Base-by-base conservation (phyloP, 1,140 invertebrate species). In the Heliconius congener region DNA sequence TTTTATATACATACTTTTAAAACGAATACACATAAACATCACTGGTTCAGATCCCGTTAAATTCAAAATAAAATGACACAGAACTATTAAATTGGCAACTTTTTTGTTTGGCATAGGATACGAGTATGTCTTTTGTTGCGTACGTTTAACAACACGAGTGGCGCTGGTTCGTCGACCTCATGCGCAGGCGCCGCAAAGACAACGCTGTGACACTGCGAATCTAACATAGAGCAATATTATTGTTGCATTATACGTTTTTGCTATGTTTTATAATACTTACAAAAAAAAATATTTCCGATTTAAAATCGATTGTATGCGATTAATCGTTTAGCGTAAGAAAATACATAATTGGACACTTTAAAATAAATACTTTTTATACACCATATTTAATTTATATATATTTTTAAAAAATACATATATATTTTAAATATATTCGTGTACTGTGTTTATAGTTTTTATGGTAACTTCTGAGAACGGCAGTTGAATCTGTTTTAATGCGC, bases 81-180 rank as follows among this genome's bases (percentile, higher is more conserved):
- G 52, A 71, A 42, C 34, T 66, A 71, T 27, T 70, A 77, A 30
- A 23, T 27, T 19, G 34, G 23, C 52, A 66, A 46, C 50, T 46
- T 73, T 42, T 73, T 73, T 30, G 72, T 50, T 50, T 46, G n/a
- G 6, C 39, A 46, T 42, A 73, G 13, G 39, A 73, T 73, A 23
- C n/a, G n/a, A 57, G 55, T 57, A 73, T 50, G 42, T 72, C 81
- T 83, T 82, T 88, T 88, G 87, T 88, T 89, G 86, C 87, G 86
- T 84, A 85, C 90, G 92, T 90, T 93, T 91, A 94, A 90, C 90
- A 91, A 90, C 91, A 91, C 85, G 83, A 80, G 81, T 83, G 84
- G 87, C 88, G 90, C 86, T 87, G 86, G 92, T 87, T 94, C 91
- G 87, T 87, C 85, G 90, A 93, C 90, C 92, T 86, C 84, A 82